Base-by-base conservation (phyloP, 92 coral and sea anemone genomes). In the Zoanthus solanderi region DNA sequence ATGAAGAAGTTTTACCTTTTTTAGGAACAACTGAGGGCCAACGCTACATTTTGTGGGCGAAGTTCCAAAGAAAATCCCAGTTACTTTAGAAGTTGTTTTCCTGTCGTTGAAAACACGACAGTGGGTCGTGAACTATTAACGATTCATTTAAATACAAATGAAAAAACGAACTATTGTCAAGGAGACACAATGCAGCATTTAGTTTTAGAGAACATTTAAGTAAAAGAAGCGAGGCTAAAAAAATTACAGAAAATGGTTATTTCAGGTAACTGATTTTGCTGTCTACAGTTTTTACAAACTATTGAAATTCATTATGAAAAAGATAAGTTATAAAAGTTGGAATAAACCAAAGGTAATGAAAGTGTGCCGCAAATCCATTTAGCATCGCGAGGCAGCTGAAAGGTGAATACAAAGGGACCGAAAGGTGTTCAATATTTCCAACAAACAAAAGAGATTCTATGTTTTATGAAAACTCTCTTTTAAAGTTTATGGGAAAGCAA, bases 91-190 rank as follows among this genome's bases (percentile, higher is more conserved):
- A 77, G 4, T 54, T 52, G 82, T 8, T 54, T 30, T 52, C n/a
- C 23, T 53, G 47, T 28, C 12, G 54, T 73, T 15, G 18, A 54
- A 28, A 44, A 54, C 53, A 57, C 82, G 8, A 10, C 80, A 76
- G 80, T 76, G 63, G 42, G 63, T 47, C 80, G 45, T 28, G 50
- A 76, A n/a, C 45, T 50, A 13, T 76, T 76, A 76, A n/a, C 12
- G 15, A 30, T 48, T 28, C 61, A 76, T 76, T 76, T 50, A 76
- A 76, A 76, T 76, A 28, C 48, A 29, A 50, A 28, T 61, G 61
- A 77, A 77, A 23, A 52, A 77, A 77, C 67, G 67, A 77, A 10
- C 54, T 53, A 77, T 77, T 31, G 67, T 54, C 67, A 53, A 54
- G 66, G 82, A 77, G 28, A 31, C 12, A 77, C 14, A 52, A 77